Base-by-base conservation (phyloP, 1,140 invertebrate species). In the Tetranychus cinnabarinus region DNA sequence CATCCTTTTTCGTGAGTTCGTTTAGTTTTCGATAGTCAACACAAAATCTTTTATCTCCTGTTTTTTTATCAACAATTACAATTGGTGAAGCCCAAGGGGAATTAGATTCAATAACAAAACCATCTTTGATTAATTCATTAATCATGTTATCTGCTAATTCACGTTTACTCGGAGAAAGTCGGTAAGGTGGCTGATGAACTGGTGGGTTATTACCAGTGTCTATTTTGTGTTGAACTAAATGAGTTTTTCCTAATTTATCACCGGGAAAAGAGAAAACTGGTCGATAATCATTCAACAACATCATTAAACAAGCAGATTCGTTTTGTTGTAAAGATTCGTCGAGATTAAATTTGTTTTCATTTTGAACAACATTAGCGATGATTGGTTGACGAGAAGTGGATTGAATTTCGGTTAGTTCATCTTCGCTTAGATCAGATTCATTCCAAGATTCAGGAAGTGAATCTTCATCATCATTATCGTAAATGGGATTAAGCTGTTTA, bases 11-110 rank as follows among this genome's bases (percentile, higher is more conserved):
- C 0, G 70, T 76, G 6, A 68, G 59, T 0, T 37, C 33, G 64
- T 77, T 75, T 3, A 77, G 59, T 8, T 50, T n/a, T n/a, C 75
- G 65, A 64, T 72, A 79, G 64, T 79, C 77, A 0, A 78, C 65
- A 68, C 76, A 77, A 59, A 77, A 75, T n/a, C 76, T 59, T 0
- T 65, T 63, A 0, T 63, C 62, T 1, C 70, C 71, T 61, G 78
- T 72, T 42, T 75, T 74, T 61, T 81, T 81, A 62, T 69, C 65
- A 0, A 78, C 72, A 15, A 78, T 57, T 0, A 79, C 70, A 0
- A 76, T 64, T 1, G 74, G 77, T 0, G 71, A 70, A 7, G 70
- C 66, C 72, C 76, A 80, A 0, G 71, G 66, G 13, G 69, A 72
- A 0, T 67, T 65, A 5, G 71, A 71, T 1, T 71, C 70, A 64